Conservation (phyloP, 1,140 invertebrate species). For the Drosophila subpulchrella region DNA sequence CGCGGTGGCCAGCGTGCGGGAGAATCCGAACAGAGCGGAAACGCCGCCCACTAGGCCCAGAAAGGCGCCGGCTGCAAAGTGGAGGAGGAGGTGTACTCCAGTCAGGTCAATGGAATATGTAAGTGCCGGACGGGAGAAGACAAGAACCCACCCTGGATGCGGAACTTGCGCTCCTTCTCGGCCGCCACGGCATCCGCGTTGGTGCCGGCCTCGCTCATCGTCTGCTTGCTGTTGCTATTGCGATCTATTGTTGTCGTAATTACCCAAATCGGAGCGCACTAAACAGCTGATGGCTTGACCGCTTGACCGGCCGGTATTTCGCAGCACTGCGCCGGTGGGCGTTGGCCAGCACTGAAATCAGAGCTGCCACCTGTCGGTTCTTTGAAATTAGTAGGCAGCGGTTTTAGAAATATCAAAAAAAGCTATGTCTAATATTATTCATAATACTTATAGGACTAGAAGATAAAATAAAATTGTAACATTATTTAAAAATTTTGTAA, state of each 20-base stretch:
- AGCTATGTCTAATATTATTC: too few species aligned
- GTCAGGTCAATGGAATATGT: conserved; percentile 17
- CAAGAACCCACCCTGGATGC: conserved; percentile 60
- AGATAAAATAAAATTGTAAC: too few species aligned
- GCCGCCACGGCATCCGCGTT: conserved; percentile 56
- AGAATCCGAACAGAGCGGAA: conserved; percentile 93
- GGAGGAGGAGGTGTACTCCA: neutral
- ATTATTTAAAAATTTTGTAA: too few species aligned
- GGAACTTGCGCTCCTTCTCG: conserved; percentile 67
- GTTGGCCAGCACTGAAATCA: neutral
- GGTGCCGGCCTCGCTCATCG: conserved; percentile 56
- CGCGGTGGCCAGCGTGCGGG: conserved; percentile 89
- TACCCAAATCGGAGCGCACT: conserved; percentile 11
- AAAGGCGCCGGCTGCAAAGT: conserved; percentile 89
- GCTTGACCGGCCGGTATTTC: conserved; percentile 3
- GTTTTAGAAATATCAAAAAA: neutral
- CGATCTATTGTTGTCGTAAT: conserved; percentile 60
- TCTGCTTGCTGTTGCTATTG: neutral
- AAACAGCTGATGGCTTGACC: conserved; percentile 28
- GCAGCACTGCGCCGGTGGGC: neutral
- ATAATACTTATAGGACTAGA: too few species aligned
- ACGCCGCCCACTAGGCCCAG: conserved; percentile 91
- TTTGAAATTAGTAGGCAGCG: too few species aligned
- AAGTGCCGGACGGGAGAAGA: neutral
- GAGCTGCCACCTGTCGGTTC: neutral